Evolutionary conservation across 2,797 vertebrate species (phyloP).

Genomic region (Pampus argenteus): DNA sequence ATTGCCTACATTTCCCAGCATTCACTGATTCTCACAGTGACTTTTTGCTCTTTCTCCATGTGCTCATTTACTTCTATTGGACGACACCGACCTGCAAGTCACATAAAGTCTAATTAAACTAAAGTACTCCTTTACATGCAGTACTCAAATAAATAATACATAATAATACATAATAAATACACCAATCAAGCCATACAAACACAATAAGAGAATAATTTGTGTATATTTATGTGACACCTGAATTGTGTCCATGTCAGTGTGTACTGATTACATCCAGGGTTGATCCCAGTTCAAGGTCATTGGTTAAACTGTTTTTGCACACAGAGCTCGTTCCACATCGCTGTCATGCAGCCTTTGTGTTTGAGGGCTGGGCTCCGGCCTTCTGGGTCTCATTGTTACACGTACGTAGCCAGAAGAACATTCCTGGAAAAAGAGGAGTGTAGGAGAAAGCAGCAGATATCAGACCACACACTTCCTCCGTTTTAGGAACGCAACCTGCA

Average conservation of each 20-base stretch:
- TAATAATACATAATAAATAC: no score
- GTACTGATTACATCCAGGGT: neutral
- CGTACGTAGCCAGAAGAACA: slow-evolving; percentile 33
- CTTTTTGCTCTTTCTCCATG: no score
- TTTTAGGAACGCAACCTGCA: slow-evolving; percentile 37
- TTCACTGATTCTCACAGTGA: no score
- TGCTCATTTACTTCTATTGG: no score
- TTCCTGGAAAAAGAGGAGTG: slow-evolving; percentile 62
- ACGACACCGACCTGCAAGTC: no score
- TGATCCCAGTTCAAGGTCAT: slow-evolving; percentile 2
- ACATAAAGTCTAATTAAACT: no score
- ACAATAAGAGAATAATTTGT: neutral
- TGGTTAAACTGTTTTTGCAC: neutral
- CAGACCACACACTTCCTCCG: slow-evolving; percentile 42
- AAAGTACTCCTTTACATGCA: no score
- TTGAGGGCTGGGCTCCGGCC: slow-evolving; percentile 43
- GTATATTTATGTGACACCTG: neutral
- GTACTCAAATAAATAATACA: no score
- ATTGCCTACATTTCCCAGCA: no score
- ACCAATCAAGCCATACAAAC: no score
- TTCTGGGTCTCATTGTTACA: slow-evolving; percentile 42
- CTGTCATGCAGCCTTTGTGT: slow-evolving; percentile 46
- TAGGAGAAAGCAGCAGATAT: slow-evolving; percentile 22
- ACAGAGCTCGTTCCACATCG: slow-evolving; percentile 5
- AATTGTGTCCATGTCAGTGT: neutral